phyloP scores from a whole-genome alignment of 2,797 vertebrate genomes.

The Steatocranus sp. region DNA sequence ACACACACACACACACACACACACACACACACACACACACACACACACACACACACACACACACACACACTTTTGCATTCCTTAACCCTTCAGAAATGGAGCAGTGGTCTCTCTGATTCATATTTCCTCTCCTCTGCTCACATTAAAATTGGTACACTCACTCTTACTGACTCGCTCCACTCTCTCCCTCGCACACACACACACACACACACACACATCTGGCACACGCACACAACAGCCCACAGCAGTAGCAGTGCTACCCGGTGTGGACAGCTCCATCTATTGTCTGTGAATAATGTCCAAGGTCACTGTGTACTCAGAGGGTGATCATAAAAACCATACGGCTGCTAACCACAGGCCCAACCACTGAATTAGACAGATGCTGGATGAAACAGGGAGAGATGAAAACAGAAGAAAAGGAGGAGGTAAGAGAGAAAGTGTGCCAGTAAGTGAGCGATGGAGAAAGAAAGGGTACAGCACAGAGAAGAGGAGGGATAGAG shows the following conservation, averaged over 20 bases:
- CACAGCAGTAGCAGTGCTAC: constrained; percentile 49
- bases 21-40: neutral
- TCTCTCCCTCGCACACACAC: neutral
- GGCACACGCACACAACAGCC: constrained; percentile 14
- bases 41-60: neutral
- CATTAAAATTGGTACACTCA: constrained; percentile 52
- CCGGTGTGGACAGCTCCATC: constrained; percentile 68
- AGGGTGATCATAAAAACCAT: constrained; percentile 74
- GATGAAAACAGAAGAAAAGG: constrained; percentile 21
- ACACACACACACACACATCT: neutral
- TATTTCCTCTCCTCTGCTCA: constrained; percentile 35
- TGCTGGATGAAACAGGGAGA: constrained; percentile 41
- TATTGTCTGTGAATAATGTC: constrained; percentile 74
- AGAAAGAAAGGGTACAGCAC: neutral
- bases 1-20: neutral
- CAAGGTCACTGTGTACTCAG: constrained; percentile 73
- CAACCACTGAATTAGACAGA: constrained; percentile 62
- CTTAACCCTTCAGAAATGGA: constrained; percentile 25
- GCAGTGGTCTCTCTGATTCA: constrained; percentile 19
- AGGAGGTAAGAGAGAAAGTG: constrained; percentile 9
- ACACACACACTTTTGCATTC: neutral
- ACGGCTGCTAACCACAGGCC: constrained; percentile 65
- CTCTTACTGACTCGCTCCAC: constrained; percentile 30
- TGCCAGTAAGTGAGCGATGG: neutral
- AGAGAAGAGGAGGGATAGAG: neutral